Evolutionary conservation across 30 jellyfish, hydroid and myxozoan genomes (phyloP).

Genomic region (Aurelia sp.): DNA sequence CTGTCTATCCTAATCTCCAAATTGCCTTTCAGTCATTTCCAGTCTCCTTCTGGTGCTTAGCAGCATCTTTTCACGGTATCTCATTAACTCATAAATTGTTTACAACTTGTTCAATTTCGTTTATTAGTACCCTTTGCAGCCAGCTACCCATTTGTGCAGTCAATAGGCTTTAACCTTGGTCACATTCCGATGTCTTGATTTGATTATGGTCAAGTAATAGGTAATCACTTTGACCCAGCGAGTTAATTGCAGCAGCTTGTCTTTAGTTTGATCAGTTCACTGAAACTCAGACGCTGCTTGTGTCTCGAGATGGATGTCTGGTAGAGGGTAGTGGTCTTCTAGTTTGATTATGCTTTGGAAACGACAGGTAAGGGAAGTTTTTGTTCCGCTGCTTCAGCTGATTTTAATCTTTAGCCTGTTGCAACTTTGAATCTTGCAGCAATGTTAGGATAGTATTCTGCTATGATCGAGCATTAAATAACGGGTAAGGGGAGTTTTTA

Average conservation of each 20-base stretch:
- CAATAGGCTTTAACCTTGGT: constrained; percentile 5
- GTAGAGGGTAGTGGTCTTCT: neutral
- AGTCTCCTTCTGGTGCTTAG: no score
- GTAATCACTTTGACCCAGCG: constrained; percentile 40
- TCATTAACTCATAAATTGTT: neutral
- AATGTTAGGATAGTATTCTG: no score
- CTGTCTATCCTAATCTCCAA: no score
- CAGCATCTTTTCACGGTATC: no score
- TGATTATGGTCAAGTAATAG: constrained; percentile 60
- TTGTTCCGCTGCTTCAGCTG: no score
- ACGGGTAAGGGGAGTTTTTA: no score
- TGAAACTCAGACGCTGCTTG: constrained; percentile 22
- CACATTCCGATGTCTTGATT: constrained; percentile 13
- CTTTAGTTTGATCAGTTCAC: neutral
- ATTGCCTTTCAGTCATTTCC: no score
- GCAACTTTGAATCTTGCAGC: no score
- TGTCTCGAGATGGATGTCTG: constrained; percentile 3
- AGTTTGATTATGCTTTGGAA: no score
- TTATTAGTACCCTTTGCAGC: constrained; percentile 6
- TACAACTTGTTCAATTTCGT: constrained; percentile 27
- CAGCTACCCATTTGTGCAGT: neutral
- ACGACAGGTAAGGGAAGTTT: no score
- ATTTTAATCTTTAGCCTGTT: no score
- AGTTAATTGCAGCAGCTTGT: constrained; percentile 13
- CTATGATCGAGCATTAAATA: no score